Conservation (phyloP, 1,140 invertebrate species). For the Leucophenga varia region DNA sequence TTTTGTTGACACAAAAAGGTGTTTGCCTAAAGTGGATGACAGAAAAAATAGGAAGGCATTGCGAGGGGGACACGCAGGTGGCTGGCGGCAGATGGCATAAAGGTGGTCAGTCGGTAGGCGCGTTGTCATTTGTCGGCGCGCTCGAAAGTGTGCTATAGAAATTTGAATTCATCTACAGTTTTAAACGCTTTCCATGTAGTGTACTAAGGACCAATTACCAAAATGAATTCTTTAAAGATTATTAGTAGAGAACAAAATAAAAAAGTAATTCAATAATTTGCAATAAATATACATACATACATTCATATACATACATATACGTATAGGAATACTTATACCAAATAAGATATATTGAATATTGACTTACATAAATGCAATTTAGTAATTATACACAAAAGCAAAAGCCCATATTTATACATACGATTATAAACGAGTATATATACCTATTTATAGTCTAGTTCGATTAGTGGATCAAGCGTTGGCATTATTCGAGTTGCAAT, state of each 20-base stretch:
- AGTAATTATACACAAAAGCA: conserved; percentile 47
- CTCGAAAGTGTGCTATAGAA: conserved; percentile 26
- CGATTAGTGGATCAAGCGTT: conserved; percentile 43
- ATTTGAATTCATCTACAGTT: conserved; percentile 30
- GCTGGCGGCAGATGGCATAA: too few species aligned
- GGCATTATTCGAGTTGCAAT: conserved; percentile 41
- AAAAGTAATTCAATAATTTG: conserved; percentile 22
- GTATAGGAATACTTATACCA: too few species aligned
- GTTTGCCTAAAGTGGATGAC: conserved; percentile 27
- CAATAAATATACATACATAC: conserved; percentile 22
- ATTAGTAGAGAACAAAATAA: conserved; percentile 19
- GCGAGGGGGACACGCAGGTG: too few species aligned
- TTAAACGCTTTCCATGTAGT: conserved; percentile 49
- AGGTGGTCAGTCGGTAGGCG: conserved; percentile 8
- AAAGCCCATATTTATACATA: too few species aligned
- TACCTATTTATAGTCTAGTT: conserved; percentile 35
- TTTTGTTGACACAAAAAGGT: conserved; percentile 28
- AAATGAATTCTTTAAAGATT: conserved; percentile 29
- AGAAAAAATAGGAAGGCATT: not conserved
- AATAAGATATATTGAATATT: conserved; percentile 38
- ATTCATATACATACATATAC: conserved; percentile 21
- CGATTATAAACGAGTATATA: conserved; percentile 10
- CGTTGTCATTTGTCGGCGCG: conserved; percentile 16
- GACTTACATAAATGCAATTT: conserved; percentile 45
- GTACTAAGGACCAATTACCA: conserved; percentile 54